Conservation (phyloP, 2,113 vertebrate genomes). For the Camelus bactrianus region DNA sequence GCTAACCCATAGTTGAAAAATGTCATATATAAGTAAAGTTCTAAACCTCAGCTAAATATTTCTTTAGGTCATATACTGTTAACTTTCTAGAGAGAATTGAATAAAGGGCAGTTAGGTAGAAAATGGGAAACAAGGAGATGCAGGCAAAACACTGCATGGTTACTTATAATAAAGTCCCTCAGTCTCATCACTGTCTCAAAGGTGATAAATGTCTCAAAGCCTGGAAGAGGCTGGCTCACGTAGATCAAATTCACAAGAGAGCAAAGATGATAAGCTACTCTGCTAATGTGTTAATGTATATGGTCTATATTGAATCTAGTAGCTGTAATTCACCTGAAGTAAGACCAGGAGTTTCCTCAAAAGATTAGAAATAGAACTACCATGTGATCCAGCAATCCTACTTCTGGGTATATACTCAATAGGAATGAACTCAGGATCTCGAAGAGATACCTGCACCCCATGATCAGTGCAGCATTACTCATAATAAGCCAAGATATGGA, state of each 20-base stretch:
- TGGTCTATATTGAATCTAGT: background rate
- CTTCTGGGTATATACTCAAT: no score
- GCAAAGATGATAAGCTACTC: background rate
- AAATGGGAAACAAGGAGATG: background rate
- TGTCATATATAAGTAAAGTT: background rate
- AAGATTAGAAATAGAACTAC: no score
- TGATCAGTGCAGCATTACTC: background rate
- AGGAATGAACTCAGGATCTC: background rate
- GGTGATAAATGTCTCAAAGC: background rate
- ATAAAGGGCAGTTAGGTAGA: background rate
- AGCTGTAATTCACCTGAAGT: background rate
- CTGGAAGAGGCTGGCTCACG: background rate
- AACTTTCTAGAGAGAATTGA: background rate
- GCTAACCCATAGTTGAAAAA: background rate
- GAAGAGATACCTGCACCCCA: background rate
- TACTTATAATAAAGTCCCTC: background rate
- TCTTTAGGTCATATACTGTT: constrained; percentile 7
- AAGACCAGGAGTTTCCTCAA: background rate
- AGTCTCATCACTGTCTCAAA: background rate
- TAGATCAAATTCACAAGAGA: background rate
- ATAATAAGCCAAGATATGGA: background rate
- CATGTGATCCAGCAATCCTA: no score
- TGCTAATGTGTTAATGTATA: background rate
- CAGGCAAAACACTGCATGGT: background rate
- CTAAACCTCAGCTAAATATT: background rate